Base-by-base conservation (phyloP, 1,140 invertebrate species). In the Calliphora vicina region DNA sequence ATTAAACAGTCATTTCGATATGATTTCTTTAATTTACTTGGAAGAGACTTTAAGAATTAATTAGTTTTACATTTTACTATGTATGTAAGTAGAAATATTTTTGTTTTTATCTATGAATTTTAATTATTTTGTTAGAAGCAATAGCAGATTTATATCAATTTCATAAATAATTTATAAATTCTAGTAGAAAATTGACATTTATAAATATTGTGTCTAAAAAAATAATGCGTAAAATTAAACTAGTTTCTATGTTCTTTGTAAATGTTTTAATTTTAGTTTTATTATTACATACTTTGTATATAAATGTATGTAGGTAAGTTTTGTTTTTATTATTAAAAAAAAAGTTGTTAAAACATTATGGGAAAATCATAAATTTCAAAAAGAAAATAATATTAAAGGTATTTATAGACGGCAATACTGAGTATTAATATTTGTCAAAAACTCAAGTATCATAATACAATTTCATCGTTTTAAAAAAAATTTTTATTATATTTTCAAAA, bases 1-100 rank as follows among this genome's bases (percentile, higher is more conserved):
- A 89, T 87, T 89, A 73, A 89, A 89, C 88, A 89, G 88, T 89
- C 87, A 88, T 86, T 89, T 85, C 88, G 88, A 89, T 89, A 89
- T 89, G 88, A 88, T 86, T 82, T 23, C 0, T 50, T 67, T 67
- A 0, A 20, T 67, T 67, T 67, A 67, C 2, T 67, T 78, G 74
- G 74, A 78, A 78, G 74, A 78, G 42, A 45, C 20, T 10, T 43
- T 78, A 12, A 78, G 8, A 43, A 17, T 45, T 45, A 78, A 20
- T 76, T 76, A 67, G 61, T 67, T 67, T 67, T 23, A 67, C 61
- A 43, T 43, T 12, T 43, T 12, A 43, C 12, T 43, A 43, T 13
- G 8, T 50, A 50, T 50, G 15, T 17, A 50, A n/a, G 12, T 26
- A 9, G 0, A 27, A 26, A 26, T 27, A 29, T 73, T 74, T 17